These are phyloP conservation scores for Ctenodactylus gundi DNA, from an alignment of 2,113 vertebrate species.

Conservation along the genomic window DNA sequence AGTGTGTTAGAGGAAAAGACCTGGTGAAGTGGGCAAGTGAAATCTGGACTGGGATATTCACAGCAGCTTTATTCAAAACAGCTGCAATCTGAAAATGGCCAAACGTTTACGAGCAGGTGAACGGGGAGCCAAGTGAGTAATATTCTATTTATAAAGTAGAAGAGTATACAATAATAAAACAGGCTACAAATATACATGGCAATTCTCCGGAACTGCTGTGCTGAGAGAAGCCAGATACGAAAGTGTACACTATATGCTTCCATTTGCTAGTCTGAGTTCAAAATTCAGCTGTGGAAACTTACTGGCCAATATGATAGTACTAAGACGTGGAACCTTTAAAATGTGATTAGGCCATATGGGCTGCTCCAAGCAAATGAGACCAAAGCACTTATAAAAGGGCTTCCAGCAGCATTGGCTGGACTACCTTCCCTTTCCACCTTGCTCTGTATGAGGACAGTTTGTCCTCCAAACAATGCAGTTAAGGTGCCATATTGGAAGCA, in stretches of 20 bases:
- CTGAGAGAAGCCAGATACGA: not conserved
- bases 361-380: not conserved
- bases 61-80: not conserved
- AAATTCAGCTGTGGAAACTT: not conserved
- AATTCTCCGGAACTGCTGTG: not conserved
- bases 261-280: not conserved
- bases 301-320: not conserved
- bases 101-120: not conserved
- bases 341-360: not conserved
- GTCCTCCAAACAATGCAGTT: no score
- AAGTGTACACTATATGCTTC: not conserved
- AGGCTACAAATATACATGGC: not conserved
- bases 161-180: not conserved
- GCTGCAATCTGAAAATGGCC: not conserved
- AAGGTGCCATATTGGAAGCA: no score
- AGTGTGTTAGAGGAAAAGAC: not conserved
- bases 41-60: not conserved
- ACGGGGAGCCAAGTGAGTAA: not conserved
- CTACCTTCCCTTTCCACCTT: not conserved
- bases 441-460: not conserved
- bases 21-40: not conserved
- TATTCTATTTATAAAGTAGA: not conserved
- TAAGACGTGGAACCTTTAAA: not conserved
- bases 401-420: rapidly evolving
- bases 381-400: not conserved